Evolutionary conservation across 2,888 invertebrate genomes (phyloP).

Genomic region (Vandiemenella viatica): DNA sequence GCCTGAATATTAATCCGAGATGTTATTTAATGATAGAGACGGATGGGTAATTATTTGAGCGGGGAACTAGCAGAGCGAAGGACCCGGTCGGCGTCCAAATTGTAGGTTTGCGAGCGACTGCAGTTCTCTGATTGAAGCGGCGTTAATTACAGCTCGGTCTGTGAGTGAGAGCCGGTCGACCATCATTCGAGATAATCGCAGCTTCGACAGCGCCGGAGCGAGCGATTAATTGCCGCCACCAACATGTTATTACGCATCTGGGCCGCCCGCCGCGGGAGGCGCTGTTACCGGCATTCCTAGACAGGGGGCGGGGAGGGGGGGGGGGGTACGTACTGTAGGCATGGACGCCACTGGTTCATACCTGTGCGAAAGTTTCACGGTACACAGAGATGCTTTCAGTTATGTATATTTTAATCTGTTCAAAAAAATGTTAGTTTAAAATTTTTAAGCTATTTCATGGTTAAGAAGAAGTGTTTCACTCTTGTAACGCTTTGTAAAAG

Average conservation of each 20-base stretch:
- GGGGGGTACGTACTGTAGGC: no score
- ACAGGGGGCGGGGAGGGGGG: no score
- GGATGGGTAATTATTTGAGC: background rate
- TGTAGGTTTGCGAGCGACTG: background rate
- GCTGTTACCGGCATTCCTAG: no score
- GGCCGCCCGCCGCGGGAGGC: background rate
- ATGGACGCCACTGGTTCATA: no score
- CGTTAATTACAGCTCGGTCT: slow-evolving; percentile 8
- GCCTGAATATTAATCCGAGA: background rate
- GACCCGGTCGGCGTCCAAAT: background rate
- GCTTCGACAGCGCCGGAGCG: no score
- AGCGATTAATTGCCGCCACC: background rate
- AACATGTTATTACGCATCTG: background rate
- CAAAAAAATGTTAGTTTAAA: no score
- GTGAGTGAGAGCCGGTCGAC: background rate
- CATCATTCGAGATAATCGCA: background rate
- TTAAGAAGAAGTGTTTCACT: no score
- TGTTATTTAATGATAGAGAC: background rate
- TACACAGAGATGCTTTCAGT: no score
- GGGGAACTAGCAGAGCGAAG: background rate
- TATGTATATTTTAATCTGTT: no score
- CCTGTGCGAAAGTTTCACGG: no score
- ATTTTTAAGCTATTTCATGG: no score
- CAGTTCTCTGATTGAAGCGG: slow-evolving; percentile 10
- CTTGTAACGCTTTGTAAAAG: no score